Base-by-base conservation (phyloP, 2,113 vertebrate genomes). In the Psammodynastes pulverulentus region DNA sequence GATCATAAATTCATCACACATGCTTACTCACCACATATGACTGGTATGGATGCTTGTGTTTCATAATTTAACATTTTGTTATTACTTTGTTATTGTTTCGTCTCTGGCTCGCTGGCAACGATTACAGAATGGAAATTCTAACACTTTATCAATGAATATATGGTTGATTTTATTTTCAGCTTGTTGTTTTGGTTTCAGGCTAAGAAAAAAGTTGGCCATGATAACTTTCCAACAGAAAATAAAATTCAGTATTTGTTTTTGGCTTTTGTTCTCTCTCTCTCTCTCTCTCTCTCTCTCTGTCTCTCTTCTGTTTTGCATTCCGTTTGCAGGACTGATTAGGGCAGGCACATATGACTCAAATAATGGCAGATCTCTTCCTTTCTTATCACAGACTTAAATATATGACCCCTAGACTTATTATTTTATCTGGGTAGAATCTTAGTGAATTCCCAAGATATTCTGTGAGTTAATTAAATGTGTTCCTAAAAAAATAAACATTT, bases 11-110 rank as follows among this genome's bases (percentile, higher is more conserved):
- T 21, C 48, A 52, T 84, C 17, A 89, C 3, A 17, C 21, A 26
- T 26, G 91, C 79, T 7, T 8, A 84, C n/a, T 17, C 34, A 67
- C 39, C 19, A 79, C 2, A 53, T 91, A 46, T 17, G 46, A 84
- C 86, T 84, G 2, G 88, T 91, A 95, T 84, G 94, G 92, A 91
- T 94, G 52, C 87, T 93, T 89, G n/a, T 62, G 89, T 93, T 91
- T 1, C 92, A 93, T 13, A 92, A 15, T 15, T 17, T 87, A 49
- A 0, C 45, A 8, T 93, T 90, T 92, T 0, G 10, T 53, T 13
- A 48, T 90, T 92, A 88, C 90, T 84, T 95, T 91, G 1, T 48
- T 93, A 95, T 90, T 94, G 13, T 17, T 94, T 6, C 90, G 91
- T 23, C 6, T 94, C 43, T 93, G 91, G 84, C 85, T 91, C 92